Evolutionary conservation across 2,888 invertebrate species (phyloP).

Genomic region (Ametastegia equiseti): DNA sequence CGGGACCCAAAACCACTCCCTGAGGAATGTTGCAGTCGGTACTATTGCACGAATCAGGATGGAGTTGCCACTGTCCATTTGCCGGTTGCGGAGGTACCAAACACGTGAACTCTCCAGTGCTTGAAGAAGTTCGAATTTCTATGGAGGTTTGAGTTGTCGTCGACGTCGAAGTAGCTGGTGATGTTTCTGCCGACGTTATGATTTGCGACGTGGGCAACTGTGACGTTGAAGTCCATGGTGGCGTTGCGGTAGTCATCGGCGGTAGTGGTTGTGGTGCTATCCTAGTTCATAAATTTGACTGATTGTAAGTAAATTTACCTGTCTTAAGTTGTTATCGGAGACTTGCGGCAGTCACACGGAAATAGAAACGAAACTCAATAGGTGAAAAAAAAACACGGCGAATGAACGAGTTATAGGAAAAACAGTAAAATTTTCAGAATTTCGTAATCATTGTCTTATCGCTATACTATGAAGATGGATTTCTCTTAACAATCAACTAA

Average conservation of each 20-base stretch:
- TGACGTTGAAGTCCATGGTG: conserved; percentile 48
- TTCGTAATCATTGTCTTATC: too few relatives aligned
- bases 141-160: not conserved
- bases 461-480: too few relatives aligned
- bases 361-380: too few relatives aligned
- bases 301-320: not conserved
- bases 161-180: conserved; percentile 55
- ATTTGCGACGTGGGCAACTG: conserved; percentile 57
- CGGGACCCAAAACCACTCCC: conserved; percentile 58
- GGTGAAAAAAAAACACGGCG: too few relatives aligned
- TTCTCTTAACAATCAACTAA: too few relatives aligned
- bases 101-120: conserved; percentile 54
- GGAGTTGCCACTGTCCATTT: conserved; percentile 66
- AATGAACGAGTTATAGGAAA: too few relatives aligned
- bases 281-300: not conserved
- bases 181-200: conserved; percentile 63
- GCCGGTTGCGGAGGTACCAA: conserved; percentile 63
- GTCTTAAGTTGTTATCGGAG: too few relatives aligned
- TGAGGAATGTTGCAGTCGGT: conserved; percentile 60
- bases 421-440: too few relatives aligned
- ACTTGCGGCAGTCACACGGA: too few relatives aligned
- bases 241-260: not conserved
- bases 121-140: not conserved
- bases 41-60: conserved; percentile 60
- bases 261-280: too few relatives aligned